Evolutionary conservation across 2,888 invertebrate genomes (phyloP).

Genomic region (Masnerella sp.): DNA sequence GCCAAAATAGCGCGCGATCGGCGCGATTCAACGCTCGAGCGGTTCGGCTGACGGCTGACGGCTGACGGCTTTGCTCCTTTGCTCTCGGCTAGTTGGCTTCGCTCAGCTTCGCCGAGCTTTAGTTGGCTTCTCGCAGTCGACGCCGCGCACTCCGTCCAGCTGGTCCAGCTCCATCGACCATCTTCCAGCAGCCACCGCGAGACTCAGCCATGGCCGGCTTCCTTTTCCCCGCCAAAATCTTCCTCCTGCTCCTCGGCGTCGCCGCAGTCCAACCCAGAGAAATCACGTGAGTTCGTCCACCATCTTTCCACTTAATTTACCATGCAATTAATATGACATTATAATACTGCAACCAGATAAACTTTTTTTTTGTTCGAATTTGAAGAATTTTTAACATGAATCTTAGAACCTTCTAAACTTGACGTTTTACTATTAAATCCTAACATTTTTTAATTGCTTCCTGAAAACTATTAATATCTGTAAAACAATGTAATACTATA

Average conservation of each 20-base stretch:
- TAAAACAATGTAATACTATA: too few relatives aligned
- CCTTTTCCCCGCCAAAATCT: slow-evolving; percentile 24
- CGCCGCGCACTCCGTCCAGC: slow-evolving; percentile 31
- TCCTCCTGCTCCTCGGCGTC: slow-evolving; percentile 22
- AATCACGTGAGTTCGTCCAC: slow-evolving; percentile 32
- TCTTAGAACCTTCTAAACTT: too few relatives aligned
- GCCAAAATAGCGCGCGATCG: slow-evolving; percentile 53
- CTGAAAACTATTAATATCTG: too few relatives aligned
- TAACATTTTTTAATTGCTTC: neutral
- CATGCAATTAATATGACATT: neutral
- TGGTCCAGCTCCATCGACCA: neutral
- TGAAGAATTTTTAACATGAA: too few relatives aligned
- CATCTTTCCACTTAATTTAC: neutral
- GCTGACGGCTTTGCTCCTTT: too few relatives aligned
- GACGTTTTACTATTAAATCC: too few relatives aligned
- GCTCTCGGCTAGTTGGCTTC: too few relatives aligned
- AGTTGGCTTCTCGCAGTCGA: slow-evolving; percentile 54
- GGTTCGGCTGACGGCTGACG: too few relatives aligned
- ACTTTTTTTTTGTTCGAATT: neutral
- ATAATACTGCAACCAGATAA: too few relatives aligned
- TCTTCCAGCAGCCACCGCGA: neutral
- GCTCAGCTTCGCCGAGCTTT: too few relatives aligned
- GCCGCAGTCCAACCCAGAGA: slow-evolving; percentile 22
- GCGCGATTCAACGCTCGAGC: too few relatives aligned
- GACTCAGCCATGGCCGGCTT: slow-evolving; percentile 20